Evolutionary conservation across 2,113 vertebrate species (phyloP).

Genomic region (Mola mola): DNA sequence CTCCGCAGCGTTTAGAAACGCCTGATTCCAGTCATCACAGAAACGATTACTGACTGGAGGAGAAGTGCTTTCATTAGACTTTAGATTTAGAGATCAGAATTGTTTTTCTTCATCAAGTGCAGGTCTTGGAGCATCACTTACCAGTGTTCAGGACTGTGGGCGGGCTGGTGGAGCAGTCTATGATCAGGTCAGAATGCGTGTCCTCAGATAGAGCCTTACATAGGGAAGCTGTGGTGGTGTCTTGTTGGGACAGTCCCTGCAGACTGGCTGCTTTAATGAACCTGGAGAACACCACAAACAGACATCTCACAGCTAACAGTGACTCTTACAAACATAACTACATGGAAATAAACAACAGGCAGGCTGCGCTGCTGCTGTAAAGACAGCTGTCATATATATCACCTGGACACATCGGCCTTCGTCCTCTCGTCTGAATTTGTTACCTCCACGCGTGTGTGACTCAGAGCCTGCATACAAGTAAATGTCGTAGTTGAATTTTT

Average conservation of each 20-base stretch:
- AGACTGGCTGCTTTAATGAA: constrained; percentile 94
- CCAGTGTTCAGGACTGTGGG: constrained; percentile 87
- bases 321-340: not conserved
- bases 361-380: not conserved
- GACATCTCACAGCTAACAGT: not conserved
- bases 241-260: constrained; percentile 93
- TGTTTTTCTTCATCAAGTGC: no score
- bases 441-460: constrained; percentile 90
- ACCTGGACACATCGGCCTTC: constrained; percentile 90
- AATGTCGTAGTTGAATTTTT: no score
- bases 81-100: not conserved
- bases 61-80: constrained; percentile 11
- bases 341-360: not conserved
- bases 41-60: constrained; percentile 91
- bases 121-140: constrained; percentile 53
- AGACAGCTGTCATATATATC: no score
- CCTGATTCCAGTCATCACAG: constrained; percentile 95
- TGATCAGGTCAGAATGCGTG: constrained; percentile 79
- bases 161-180: constrained; percentile 86
- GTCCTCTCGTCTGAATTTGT: constrained; percentile 87
- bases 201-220: constrained; percentile 89
- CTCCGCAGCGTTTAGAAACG: constrained; percentile 90
- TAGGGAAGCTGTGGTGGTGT: constrained; percentile 85
- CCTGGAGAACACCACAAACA: constrained; percentile 76
- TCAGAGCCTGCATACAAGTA: constrained; percentile 85